Evolutionary conservation across 2,797 vertebrate genomes (phyloP).

Genomic region (Lemur catta): DNA sequence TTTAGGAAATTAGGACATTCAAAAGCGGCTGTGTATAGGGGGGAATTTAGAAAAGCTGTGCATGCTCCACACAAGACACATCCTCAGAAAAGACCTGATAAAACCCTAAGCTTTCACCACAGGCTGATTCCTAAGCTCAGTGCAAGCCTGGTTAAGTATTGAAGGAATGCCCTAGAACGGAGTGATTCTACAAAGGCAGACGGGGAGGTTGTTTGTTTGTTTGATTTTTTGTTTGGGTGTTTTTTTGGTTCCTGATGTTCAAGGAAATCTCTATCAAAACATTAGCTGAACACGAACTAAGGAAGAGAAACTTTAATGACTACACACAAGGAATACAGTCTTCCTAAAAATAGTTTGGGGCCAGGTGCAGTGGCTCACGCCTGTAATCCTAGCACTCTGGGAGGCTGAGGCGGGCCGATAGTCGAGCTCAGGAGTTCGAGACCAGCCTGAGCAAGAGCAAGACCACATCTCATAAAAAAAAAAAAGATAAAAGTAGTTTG

Average conservation of each 20-base stretch:
- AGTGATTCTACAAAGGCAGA: background rate
- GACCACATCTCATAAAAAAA: too few species aligned
- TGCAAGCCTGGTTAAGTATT: background rate
- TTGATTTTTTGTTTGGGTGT: background rate
- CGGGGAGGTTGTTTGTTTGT: background rate
- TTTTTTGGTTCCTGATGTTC: background rate
- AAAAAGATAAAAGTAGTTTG: background rate
- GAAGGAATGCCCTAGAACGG: background rate
- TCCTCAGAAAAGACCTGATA: background rate
- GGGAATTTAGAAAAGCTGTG: background rate
- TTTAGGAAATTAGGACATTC: background rate
- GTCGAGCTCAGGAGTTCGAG: too few species aligned
- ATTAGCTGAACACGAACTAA: background rate
- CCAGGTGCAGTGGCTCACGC: too few species aligned
- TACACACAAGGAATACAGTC: background rate
- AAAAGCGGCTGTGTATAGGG: background rate
- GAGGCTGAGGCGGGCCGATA: too few species aligned
- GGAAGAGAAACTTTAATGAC: background rate
- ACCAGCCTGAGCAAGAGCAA: too few species aligned
- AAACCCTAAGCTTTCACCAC: background rate
- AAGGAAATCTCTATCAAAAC: slow-evolving; percentile 1
- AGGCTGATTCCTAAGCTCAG: background rate
- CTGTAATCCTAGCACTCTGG: too few species aligned
- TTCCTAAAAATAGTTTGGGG: background rate
- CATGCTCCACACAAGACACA: background rate